These are phyloP conservation scores for Lasioglossum albipes DNA, from an alignment of 1,140 invertebrate species.

Conservation along the genomic window DNA sequence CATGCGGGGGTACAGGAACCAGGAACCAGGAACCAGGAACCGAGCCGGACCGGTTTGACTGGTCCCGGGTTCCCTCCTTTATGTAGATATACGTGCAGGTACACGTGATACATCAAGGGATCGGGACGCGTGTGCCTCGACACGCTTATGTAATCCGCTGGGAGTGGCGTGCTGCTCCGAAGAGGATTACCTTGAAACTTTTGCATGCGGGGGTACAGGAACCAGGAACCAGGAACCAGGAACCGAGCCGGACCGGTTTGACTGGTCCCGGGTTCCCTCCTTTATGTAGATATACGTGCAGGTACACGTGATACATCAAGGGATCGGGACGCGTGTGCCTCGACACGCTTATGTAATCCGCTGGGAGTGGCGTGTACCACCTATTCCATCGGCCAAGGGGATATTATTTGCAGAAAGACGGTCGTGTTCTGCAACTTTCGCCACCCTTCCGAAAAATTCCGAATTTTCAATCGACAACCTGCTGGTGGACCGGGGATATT, in stretches of 20 bases:
- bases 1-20: slow-evolving; percentile 58
- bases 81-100: slow-evolving; percentile 54
- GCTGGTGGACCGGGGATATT: too few relatives aligned
- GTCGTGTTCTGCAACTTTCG: background rate
- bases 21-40: slow-evolving; percentile 67
- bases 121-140: slow-evolving; percentile 46
- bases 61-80: slow-evolving; percentile 47
- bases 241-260: slow-evolving; percentile 63
- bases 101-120: slow-evolving; percentile 58
- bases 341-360: slow-evolving; percentile 56
- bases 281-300: slow-evolving; percentile 52
- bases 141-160: slow-evolving; percentile 58
- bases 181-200: slow-evolving; percentile 66
- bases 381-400: slow-evolving; percentile 37
- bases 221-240: slow-evolving; percentile 66
- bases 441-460: too few relatives aligned
- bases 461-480: too few relatives aligned
- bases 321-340: slow-evolving; percentile 46
- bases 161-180: slow-evolving; percentile 51
- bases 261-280: slow-evolving; percentile 54
- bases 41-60: slow-evolving; percentile 63
- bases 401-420: slow-evolving; percentile 13
- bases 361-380: slow-evolving; percentile 60
- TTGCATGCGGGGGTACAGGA: slow-evolving; percentile 57
- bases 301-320: slow-evolving; percentile 59